Evolutionary conservation across 2,113 vertebrate genomes (phyloP).

Genomic region (Rhea pennata): DNA sequence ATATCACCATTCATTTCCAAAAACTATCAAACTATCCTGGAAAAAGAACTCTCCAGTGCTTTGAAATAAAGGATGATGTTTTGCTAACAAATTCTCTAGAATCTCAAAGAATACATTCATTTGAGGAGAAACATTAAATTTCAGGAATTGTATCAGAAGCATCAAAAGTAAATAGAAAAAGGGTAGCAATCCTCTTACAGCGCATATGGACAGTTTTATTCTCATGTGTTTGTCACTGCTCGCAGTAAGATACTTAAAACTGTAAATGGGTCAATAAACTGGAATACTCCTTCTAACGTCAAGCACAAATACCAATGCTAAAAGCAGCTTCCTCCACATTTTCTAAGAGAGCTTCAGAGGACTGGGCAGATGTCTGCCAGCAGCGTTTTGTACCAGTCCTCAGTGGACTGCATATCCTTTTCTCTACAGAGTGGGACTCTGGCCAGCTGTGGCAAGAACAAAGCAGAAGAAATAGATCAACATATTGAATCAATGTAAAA

Average conservation of each 20-base stretch:
- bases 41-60: background rate
- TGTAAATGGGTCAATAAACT: background rate
- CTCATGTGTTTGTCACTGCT: background rate
- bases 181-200: background rate
- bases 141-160: background rate
- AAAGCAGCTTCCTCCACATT: slow-evolving; percentile 20
- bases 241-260: background rate
- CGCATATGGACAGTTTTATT: background rate
- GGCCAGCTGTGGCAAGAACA: slow-evolving; percentile 19
- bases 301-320: background rate
- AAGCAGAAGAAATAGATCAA: slow-evolving; percentile 26
- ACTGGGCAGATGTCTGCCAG: background rate
- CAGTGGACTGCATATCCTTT: background rate
- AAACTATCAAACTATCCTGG: background rate
- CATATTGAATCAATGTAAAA: slow-evolving; percentile 33
- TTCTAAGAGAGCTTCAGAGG: background rate
- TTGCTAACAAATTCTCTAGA: background rate
- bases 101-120: background rate
- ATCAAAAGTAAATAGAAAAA: background rate
- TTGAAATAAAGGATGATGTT: background rate
- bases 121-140: background rate
- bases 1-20: background rate
- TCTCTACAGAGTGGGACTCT: background rate
- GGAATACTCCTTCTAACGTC: background rate
- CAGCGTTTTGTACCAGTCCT: background rate